Percentiles rank a stretch among this genome's conserved stretches.
Evolutionary conservation across 2,888 invertebrate genomes (phyloP).

Genomic region (Pogonocherus hispidulus): DNA sequence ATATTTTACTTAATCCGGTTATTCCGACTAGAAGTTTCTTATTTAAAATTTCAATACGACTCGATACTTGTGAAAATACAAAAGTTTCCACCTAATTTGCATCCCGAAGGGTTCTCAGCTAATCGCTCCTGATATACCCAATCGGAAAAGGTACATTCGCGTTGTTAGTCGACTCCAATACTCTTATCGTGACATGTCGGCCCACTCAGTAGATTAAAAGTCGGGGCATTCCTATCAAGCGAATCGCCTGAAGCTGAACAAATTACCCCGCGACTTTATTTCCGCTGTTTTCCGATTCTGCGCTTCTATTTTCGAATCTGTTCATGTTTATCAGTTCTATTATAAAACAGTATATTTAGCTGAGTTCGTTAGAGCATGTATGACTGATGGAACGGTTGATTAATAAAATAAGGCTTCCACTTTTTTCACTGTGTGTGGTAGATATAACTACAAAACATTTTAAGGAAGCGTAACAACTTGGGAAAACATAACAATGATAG

Average conservation of each 20-base stretch:
- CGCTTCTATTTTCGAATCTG: neutral
- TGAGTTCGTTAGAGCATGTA: neutral
- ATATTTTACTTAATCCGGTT: too few species aligned
- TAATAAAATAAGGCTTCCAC: too few species aligned
- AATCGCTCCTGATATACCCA: neutral
- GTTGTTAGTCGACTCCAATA: neutral
- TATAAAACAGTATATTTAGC: too few species aligned
- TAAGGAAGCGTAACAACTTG: too few species aligned
- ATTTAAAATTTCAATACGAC: neutral
- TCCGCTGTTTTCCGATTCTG: neutral
- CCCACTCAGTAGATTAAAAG: conserved; percentile 8
- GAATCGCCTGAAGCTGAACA: conserved; percentile 13
- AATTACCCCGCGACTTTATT: conserved; percentile 4
- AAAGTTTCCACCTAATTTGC: neutral
- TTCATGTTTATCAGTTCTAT: neutral
- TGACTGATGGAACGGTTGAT: neutral
- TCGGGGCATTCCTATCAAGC: conserved; percentile 2
- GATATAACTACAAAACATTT: too few species aligned
- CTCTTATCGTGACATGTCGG: neutral
- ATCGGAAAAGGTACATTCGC: neutral
- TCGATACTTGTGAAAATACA: neutral
- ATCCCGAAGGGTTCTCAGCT: neutral
- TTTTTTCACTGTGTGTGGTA: too few species aligned
- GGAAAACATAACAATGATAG: too few species aligned
- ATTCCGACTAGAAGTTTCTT: too few species aligned